These are phyloP conservation scores for Arnoldichthys spilopterus DNA, from an alignment of 2,797 vertebrate species.

Conservation along the genomic window DNA sequence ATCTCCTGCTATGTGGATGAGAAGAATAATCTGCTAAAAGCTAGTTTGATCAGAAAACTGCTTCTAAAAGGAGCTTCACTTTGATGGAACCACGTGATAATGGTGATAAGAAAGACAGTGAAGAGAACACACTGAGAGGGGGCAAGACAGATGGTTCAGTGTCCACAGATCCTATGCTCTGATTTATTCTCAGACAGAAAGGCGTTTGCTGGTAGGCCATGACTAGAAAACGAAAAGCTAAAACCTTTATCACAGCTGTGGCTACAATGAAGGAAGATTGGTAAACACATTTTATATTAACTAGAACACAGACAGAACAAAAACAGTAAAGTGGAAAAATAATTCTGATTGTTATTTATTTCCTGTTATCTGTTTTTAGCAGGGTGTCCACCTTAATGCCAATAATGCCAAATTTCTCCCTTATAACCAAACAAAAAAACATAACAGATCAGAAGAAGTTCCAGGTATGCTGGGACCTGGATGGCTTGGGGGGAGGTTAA, in stretches of 20 bases:
- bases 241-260: not conserved
- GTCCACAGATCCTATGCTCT: not conserved
- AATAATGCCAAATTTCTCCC: no score
- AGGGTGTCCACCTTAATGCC: not conserved
- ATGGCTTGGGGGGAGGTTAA: no score
- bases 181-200: not conserved
- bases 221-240: not conserved
- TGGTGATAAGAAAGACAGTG: not conserved
- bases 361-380: not conserved
- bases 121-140: not conserved
- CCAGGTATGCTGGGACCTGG: no score
- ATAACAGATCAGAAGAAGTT: no score
- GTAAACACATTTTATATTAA: not conserved
- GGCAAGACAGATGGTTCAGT: not conserved
- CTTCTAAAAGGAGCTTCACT: not conserved
- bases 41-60: not conserved
- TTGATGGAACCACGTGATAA: not conserved
- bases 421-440: no score
- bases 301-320: not conserved
- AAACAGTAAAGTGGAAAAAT: not conserved
- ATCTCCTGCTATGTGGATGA: not conserved
- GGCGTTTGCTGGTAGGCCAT: no score
- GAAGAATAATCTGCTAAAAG: not conserved
- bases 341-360: not conserved
- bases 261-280: not conserved